These are phyloP conservation scores for Melangyna quadrimaculata DNA, from an alignment of 2,888 invertebrate genomes.

Conservation along the genomic window DNA sequence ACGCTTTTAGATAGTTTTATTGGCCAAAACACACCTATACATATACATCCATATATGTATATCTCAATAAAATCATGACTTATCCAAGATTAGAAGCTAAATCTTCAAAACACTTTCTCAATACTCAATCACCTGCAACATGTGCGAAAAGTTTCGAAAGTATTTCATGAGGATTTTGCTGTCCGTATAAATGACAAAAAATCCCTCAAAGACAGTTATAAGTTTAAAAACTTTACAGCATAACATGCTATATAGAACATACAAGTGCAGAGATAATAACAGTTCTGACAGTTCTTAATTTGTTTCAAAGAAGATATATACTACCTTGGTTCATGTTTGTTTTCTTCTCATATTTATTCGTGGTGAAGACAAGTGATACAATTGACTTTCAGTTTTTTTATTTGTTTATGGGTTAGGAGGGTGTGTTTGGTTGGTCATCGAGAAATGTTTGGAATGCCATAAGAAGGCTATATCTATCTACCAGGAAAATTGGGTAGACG, in stretches of 20 bases:
- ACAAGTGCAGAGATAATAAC: constrained; percentile 4
- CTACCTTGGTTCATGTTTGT: background rate
- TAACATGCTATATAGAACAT: too few relatives aligned
- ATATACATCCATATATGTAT: too few relatives aligned
- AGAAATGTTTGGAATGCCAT: background rate
- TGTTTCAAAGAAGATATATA: constrained; percentile 11
- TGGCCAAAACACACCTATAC: background rate
- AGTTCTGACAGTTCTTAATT: constrained; percentile 47
- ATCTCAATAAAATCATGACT: too few relatives aligned
- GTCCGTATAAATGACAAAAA: background rate
- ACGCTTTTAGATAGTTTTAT: too few relatives aligned
- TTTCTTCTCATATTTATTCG: background rate
- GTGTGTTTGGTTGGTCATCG: background rate
- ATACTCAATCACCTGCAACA: background rate
- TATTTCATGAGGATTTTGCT: background rate
- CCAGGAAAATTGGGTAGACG: too few relatives aligned
- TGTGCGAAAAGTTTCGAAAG: constrained; percentile 7
- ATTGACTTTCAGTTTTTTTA: background rate
- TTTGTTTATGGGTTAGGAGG: background rate
- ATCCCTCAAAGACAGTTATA: background rate
- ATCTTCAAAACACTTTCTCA: background rate
- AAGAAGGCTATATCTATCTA: too few relatives aligned
- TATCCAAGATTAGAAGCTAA: background rate
- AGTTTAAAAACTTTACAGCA: background rate
- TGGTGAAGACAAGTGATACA: background rate